Base-by-base conservation (phyloP, 2,113 vertebrate species). In the Gallinago media region DNA sequence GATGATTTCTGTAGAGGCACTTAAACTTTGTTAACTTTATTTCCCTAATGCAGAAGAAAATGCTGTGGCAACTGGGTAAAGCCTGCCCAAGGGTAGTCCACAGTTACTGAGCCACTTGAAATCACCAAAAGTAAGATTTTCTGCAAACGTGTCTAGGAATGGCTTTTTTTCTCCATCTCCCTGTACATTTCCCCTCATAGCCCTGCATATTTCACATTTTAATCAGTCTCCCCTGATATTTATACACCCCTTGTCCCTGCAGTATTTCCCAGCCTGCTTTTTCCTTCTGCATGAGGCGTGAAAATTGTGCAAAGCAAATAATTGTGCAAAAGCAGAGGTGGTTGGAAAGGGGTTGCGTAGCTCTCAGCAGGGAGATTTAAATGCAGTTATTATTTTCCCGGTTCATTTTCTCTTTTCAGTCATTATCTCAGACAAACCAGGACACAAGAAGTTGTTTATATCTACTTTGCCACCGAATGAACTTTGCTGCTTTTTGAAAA, bases 221-320 rank as follows among this genome's bases (percentile, higher is more conserved):
- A 18, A 13, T 44, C 63, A 47, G n/a, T 31, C 42, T 55, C 21
- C 36, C 21, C 19, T 27, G 19, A 13, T 16, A 15, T 46, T 70
- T 47, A 21, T 15, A 9, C 25, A 9, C 18, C 26, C 9, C 20
- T 80, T 1, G 8, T 22, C 12, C 56, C 73, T 29, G 29, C 13
- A 9, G 12, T 17, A 23, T 32, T 29, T 42, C 44, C 42, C 38
- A 62, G 27, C 8, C 42, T 59, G 56, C 27, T 86, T 70, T 56
- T 67, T 54, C 34, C 22, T 27, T 55, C 11, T 5, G 8, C 11
- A 0, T 2, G 8, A 62, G 52, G 22, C 9, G 12, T 1, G 3
- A 16, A 62, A 32, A 36, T 29, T 6, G 26, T 40, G 22, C 29
- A 61, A n/a, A 75, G 11, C 23, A 11, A 50, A 50, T 34, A 34